phyloP scores from a whole-genome alignment of 2,888 invertebrate species.

The Itoplectis maculator region DNA sequence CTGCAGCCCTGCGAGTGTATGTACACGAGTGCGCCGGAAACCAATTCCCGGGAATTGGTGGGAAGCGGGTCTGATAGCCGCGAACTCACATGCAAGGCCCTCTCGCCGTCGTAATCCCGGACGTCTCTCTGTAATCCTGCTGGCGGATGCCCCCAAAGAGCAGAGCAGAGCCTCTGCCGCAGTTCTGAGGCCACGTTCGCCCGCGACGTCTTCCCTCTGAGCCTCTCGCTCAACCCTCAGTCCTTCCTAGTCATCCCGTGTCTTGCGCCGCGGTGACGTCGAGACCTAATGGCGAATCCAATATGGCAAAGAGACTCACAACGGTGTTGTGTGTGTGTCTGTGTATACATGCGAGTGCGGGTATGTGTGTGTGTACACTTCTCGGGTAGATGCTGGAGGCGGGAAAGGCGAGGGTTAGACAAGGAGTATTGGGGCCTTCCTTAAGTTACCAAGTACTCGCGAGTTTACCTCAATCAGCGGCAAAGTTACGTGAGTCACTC shows the following conservation, averaged over 20 bases:
- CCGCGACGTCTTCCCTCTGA: not conserved
- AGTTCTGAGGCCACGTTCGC: slow-evolving; percentile 21
- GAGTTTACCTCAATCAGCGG: slow-evolving; percentile 78
- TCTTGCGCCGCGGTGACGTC: slow-evolving; percentile 25
- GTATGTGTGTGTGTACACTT: slow-evolving; percentile 8
- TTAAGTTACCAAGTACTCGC: slow-evolving; percentile 73
- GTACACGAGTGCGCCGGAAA: slow-evolving; percentile 59
- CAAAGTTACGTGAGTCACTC: slow-evolving; percentile 74
- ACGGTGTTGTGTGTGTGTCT: slow-evolving; percentile 14
- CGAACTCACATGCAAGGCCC: slow-evolving; percentile 23
- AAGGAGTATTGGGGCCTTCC: slow-evolving; percentile 61
- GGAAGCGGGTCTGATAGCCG: slow-evolving; percentile 14
- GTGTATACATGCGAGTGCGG: too few relatives aligned
- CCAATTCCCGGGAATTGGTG: slow-evolving; percentile 68
- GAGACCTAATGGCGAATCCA: slow-evolving; percentile 71
- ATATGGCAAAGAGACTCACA: slow-evolving; percentile 67
- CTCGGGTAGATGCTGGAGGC: slow-evolving; percentile 26
- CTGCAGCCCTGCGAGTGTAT: not conserved
- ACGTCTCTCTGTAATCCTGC: slow-evolving; percentile 53
- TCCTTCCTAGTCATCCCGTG: not conserved
- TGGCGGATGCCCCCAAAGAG: slow-evolving; percentile 32
- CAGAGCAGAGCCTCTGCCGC: slow-evolving; percentile 40
- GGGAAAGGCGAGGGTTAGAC: slow-evolving; percentile 6
- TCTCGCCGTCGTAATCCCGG: slow-evolving; percentile 18
- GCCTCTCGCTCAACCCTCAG: not conserved